These are phyloP conservation scores for Brachionus asplanchnoidis DNA, from an alignment of 1,140 invertebrate species.

Conservation along the genomic window DNA sequence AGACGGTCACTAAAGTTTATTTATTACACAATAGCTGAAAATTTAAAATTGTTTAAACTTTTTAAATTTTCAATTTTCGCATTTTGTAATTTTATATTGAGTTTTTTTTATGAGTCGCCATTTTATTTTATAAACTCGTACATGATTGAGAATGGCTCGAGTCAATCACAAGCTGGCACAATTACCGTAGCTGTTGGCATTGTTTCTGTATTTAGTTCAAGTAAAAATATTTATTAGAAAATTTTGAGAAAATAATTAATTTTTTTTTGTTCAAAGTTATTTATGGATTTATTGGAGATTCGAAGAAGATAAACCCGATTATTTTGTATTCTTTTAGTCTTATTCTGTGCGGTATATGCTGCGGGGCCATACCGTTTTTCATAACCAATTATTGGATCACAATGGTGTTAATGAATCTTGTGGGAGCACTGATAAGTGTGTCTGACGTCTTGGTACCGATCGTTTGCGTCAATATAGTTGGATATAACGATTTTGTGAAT, in stretches of 20 bases:
- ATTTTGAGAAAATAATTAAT: not conserved
- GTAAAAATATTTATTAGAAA: not conserved
- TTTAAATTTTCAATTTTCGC: conserved; percentile 35
- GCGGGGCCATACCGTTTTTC: not conserved
- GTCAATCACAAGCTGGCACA: not conserved
- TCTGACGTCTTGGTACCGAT: conserved; percentile 34
- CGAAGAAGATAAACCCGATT: conserved; percentile 25
- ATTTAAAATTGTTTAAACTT: conserved; percentile 13
- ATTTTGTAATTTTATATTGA: conserved; percentile 39
- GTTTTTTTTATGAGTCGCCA: conserved; percentile 39
- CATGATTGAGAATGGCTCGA: conserved; percentile 35
- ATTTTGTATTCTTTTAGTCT: conserved; percentile 35
- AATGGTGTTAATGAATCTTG: conserved; percentile 12
- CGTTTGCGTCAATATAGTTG: conserved; percentile 22
- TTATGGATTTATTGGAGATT: conserved; percentile 42
- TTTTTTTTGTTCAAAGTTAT: conserved; percentile 9
- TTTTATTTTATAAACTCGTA: conserved; percentile 32
- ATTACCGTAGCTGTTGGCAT: conserved; percentile 31
- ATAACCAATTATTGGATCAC: not conserved
- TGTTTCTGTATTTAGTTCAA: conserved; percentile 21
- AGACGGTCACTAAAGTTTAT: conserved; percentile 8
- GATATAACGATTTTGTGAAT: conserved; percentile 33
- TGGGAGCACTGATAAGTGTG: not conserved
- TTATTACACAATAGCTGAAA: conserved; percentile 15
- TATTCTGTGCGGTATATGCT: conserved; percentile 19